phyloP scores from a whole-genome alignment of 2,888 invertebrate genomes.

The Leptopterna dolabrata region DNA sequence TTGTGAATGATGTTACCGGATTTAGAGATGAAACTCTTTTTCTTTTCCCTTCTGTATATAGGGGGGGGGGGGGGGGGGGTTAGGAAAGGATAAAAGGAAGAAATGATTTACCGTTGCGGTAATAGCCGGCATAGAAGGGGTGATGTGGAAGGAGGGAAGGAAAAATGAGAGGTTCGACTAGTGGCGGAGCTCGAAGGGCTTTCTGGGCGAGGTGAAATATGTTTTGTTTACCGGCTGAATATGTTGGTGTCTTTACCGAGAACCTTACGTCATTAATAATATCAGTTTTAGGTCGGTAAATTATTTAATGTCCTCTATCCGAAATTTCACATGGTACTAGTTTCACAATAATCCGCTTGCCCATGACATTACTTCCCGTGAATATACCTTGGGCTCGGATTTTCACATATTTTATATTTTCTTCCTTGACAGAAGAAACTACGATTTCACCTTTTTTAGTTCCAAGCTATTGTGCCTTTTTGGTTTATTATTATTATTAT shows the following conservation, averaged over 20 bases:
- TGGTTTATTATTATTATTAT: too few relatives aligned
- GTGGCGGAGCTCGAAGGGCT: not conserved
- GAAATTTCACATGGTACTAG: too few relatives aligned
- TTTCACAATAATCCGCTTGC: too few relatives aligned
- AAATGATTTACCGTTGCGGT: conserved; percentile 30
- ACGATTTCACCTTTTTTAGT: too few relatives aligned
- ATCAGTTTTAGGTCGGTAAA: not conserved
- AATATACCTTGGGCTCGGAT: too few relatives aligned
- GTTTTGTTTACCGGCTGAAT: not conserved
- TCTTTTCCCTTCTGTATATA: not conserved
- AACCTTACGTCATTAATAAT: not conserved
- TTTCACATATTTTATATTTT: too few relatives aligned
- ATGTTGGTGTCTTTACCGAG: not conserved
- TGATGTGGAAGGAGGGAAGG: not conserved
- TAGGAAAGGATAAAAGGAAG: not conserved
- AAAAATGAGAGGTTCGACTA: not conserved
- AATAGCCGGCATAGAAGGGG: conserved; percentile 9
- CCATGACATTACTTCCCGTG: too few relatives aligned
- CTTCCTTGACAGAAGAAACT: too few relatives aligned
- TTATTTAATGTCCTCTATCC: too few relatives aligned
- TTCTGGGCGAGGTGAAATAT: not conserved
- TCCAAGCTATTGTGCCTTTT: too few relatives aligned
- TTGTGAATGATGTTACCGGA: conserved; percentile 29
- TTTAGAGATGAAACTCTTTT: conserved; percentile 19
- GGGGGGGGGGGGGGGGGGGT: too few relatives aligned